Evolutionary conservation across 1,140 invertebrate species (phyloP).

Genomic region (Leptopilina boulardi): DNA sequence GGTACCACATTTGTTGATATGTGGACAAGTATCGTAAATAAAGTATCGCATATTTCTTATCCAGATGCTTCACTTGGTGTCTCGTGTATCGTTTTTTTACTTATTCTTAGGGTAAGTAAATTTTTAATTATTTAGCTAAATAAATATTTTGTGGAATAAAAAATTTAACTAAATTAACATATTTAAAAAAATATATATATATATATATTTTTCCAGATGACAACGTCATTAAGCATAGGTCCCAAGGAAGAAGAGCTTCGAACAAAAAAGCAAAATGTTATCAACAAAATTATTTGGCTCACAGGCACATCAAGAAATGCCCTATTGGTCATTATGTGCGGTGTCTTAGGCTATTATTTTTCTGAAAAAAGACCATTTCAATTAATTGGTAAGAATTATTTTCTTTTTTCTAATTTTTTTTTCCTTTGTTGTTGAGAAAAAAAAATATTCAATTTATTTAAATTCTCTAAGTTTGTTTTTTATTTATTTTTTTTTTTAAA

Average conservation of each 20-base stretch:
- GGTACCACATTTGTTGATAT: constrained; percentile 85
- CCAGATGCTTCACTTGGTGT: constrained; percentile 85
- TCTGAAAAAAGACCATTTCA: constrained; percentile 31
- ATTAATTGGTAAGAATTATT: constrained; percentile 77
- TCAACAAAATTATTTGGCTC: constrained; percentile 77
- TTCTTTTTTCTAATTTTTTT: background rate
- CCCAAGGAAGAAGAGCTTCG: constrained; percentile 73
- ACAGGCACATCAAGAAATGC: constrained; percentile 86
- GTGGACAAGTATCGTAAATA: constrained; percentile 81
- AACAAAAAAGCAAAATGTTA: constrained; percentile 70
- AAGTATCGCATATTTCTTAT: constrained; percentile 77
- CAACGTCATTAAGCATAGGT: constrained; percentile 79
- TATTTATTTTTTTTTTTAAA: background rate
- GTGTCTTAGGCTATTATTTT: constrained; percentile 78
- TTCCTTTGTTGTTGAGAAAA: no score
- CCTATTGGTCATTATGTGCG: constrained; percentile 83
- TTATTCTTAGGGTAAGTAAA: constrained; percentile 81
- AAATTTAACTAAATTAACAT: background rate
- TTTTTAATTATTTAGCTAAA: background rate
- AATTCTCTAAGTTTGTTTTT: background rate
- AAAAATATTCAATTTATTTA: background rate
- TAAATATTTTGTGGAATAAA: no score
- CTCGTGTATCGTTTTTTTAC: constrained; percentile 83
- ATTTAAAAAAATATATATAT: background rate
- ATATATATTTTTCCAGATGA: constrained; percentile 72